phyloP scores from a whole-genome alignment of 1,140 invertebrate genomes.

The Acarapis woodi region DNA sequence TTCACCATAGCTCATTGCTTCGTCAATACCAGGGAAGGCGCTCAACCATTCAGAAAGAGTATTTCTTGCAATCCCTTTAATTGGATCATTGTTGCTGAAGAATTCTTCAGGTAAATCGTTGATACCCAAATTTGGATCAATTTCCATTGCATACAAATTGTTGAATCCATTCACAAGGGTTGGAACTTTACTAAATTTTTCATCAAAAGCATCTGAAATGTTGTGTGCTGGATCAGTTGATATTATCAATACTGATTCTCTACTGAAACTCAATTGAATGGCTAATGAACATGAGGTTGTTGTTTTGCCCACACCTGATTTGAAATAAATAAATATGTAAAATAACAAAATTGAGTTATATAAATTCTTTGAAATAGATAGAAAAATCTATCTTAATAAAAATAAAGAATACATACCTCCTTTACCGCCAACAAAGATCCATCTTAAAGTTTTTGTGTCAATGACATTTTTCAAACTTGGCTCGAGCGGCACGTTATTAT shows the following conservation, averaged over 20 bases:
- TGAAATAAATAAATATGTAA: too few species aligned
- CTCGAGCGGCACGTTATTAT: too few species aligned
- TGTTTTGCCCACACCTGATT: slow-evolving; percentile 95
- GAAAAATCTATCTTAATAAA: too few species aligned
- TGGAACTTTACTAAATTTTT: slow-evolving; percentile 76
- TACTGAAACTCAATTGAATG: slow-evolving; percentile 68
- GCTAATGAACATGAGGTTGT: slow-evolving; percentile 94
- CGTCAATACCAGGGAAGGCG: slow-evolving; percentile 93
- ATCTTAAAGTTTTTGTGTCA: too few species aligned
- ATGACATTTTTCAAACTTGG: too few species aligned
- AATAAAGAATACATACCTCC: too few species aligned
- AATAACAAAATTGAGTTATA: too few species aligned
- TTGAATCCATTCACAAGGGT: slow-evolving; percentile 62
- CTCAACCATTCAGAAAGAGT: slow-evolving; percentile 81
- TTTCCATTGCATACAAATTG: slow-evolving; percentile 96
- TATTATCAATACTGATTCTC: slow-evolving; percentile 81
- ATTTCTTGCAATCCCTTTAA: slow-evolving; percentile 49
- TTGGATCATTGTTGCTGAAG: slow-evolving; percentile 33
- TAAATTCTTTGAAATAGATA: too few species aligned
- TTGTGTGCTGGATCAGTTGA: slow-evolving; percentile 99
- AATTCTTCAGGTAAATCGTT: slow-evolving; percentile 82
- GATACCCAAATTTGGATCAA: slow-evolving; percentile 78
- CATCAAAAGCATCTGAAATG: slow-evolving; percentile 77
- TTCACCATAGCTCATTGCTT: slow-evolving; percentile 97
- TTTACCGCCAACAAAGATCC: slow-evolving; percentile 37